These are phyloP conservation scores for Melanaphis sacchari DNA, from an alignment of 1,140 invertebrate species.

Conservation along the genomic window DNA sequence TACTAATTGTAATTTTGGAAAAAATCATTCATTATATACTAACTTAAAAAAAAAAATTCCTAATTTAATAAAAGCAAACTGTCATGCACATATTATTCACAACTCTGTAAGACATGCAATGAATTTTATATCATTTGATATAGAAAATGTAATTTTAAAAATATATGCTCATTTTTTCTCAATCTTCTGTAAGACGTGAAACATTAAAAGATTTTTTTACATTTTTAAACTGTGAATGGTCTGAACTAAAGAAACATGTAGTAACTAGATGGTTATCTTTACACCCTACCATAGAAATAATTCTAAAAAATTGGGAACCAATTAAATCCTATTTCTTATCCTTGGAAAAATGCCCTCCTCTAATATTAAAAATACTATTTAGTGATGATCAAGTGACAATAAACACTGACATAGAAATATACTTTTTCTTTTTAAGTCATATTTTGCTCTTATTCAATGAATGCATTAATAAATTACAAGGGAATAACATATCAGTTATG, in stretches of 20 bases:
- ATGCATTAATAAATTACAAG: slow-evolving; percentile 21
- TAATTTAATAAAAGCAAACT: slow-evolving; percentile 1
- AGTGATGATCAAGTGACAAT: background rate
- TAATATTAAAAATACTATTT: slow-evolving; percentile 21
- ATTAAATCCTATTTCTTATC: background rate
- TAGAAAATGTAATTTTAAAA: slow-evolving; percentile 22
- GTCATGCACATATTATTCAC: background rate
- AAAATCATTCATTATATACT: slow-evolving; percentile 8
- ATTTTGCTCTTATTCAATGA: background rate
- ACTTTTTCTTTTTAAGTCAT: slow-evolving; percentile 1
- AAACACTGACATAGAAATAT: background rate
- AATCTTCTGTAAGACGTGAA: background rate
- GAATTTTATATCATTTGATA: background rate
- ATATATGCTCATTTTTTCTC: background rate
- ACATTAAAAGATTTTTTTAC: slow-evolving; percentile 21
- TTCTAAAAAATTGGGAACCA: background rate
- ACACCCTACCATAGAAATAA: background rate
- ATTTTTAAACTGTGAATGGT: slow-evolving; percentile 17
- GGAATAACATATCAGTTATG: background rate
- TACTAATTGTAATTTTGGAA: background rate
- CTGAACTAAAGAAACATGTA: background rate
- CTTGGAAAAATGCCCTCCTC: background rate
- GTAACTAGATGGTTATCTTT: background rate
- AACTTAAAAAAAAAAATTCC: background rate
- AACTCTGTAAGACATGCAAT: background rate